Evolutionary conservation across 2,888 invertebrate species (phyloP).

Genomic region (Actias luna): DNA sequence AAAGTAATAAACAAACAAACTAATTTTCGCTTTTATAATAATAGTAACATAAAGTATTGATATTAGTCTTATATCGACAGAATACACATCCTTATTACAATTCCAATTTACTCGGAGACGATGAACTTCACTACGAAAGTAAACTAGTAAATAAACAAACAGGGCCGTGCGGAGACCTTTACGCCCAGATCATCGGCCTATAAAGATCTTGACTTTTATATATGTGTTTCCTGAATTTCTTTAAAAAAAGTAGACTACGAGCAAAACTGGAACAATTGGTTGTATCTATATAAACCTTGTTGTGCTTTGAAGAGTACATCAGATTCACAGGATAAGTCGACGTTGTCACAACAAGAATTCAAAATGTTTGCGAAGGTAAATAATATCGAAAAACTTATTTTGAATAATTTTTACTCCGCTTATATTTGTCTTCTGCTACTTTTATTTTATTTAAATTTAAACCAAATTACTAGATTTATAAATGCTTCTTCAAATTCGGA

Average conservation of each 20-base stretch:
- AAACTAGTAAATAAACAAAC: slow-evolving; percentile 32
- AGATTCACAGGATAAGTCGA: slow-evolving; percentile 50
- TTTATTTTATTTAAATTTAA: not conserved
- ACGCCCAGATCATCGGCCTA: slow-evolving; percentile 54
- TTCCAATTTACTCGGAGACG: not conserved
- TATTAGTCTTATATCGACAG: not conserved
- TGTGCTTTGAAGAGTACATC: slow-evolving; percentile 41
- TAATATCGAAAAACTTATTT: slow-evolving; percentile 4
- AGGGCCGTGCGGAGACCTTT: slow-evolving; percentile 35
- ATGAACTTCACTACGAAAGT: slow-evolving; percentile 6
- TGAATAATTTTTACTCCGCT: not conserved
- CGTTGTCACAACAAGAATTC: slow-evolving; percentile 59
- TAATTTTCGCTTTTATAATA: no score
- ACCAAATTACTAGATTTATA: not conserved
- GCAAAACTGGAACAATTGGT: slow-evolving; percentile 54
- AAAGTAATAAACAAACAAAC: no score
- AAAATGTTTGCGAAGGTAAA: slow-evolving; percentile 75
- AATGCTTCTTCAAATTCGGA: not conserved
- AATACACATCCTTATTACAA: not conserved
- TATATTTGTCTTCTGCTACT: not conserved
- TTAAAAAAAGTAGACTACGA: slow-evolving; percentile 48
- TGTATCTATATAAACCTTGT: slow-evolving; percentile 55
- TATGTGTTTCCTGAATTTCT: slow-evolving; percentile 73
- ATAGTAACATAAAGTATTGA: not conserved
- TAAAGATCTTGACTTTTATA: slow-evolving; percentile 71